Evolutionary conservation across 2,113 vertebrate genomes (phyloP).

Genomic region (Tupaia tana): DNA sequence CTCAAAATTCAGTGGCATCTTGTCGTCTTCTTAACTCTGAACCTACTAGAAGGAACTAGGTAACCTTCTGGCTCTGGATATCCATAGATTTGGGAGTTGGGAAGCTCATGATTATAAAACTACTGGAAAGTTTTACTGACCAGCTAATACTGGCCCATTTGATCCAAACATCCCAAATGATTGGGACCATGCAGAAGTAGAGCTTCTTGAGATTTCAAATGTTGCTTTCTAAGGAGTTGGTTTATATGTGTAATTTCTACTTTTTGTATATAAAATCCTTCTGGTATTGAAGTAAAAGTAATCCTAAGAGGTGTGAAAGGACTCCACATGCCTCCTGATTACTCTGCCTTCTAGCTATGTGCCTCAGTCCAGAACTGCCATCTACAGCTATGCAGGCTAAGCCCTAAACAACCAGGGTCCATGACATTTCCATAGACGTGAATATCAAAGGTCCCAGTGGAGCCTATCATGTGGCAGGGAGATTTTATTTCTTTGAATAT

Average conservation of each 20-base stretch:
- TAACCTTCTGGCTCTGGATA: not conserved
- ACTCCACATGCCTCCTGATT: no score
- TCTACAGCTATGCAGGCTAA: accelerated
- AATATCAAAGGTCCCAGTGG: accelerated
- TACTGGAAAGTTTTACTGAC: not conserved
- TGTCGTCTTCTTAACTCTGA: not conserved
- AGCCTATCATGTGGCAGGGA: not conserved
- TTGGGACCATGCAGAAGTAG: not conserved
- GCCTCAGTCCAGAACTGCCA: not conserved
- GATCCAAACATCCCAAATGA: conserved; percentile 10
- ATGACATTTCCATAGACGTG: accelerated
- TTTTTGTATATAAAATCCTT: not conserved
- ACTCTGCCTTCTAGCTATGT: accelerated
- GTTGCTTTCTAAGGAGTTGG: not conserved
- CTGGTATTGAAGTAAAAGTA: not conserved
- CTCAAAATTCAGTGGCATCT: not conserved
- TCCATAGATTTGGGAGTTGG: not conserved
- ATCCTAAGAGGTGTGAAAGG: not conserved
- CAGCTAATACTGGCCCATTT: not conserved
- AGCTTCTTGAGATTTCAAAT: conserved; percentile 46
- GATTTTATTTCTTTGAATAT: not conserved
- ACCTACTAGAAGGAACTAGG: not conserved
- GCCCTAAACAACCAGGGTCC: no score
- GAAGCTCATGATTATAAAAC: not conserved
- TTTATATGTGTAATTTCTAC: not conserved